phyloP scores from a whole-genome alignment of 2,797 vertebrate species.

The Cichlasoma orientale region DNA sequence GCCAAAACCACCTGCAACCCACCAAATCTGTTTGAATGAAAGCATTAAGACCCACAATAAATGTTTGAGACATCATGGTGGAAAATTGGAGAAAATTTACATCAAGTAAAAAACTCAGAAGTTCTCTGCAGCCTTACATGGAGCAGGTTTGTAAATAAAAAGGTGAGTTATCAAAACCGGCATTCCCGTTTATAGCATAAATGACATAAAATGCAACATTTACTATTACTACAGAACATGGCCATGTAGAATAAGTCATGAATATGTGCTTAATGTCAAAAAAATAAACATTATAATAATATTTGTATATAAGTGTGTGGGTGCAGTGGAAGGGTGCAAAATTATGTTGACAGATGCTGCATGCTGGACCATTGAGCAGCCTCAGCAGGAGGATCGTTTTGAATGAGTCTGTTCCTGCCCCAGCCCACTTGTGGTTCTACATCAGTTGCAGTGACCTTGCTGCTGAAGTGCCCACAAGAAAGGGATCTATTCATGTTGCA shows the following conservation, averaged over 20 bases:
- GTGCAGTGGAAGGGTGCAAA: neutral
- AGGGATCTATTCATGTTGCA: neutral
- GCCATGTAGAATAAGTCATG: neutral
- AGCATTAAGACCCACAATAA: neutral
- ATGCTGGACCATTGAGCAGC: conserved; percentile 24
- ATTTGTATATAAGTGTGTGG: neutral
- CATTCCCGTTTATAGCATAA: neutral
- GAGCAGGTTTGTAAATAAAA: neutral
- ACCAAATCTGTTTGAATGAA: no score
- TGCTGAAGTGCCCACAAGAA: conserved; percentile 1
- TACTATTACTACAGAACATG: neutral
- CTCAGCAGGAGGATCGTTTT: conserved; percentile 12
- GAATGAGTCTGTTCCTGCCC: conserved; percentile 3
- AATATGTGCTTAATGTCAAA: neutral
- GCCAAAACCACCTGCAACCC: no score
- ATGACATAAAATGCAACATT: neutral
- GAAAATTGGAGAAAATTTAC: neutral
- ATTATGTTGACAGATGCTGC: neutral
- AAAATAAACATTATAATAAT: neutral
- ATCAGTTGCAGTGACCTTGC: conserved; percentile 32
- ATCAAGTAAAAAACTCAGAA: neutral
- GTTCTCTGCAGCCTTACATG: neutral
- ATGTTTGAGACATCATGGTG: neutral
- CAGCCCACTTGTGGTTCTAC: conserved; percentile 1
- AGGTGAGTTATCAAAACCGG: neutral